Evolutionary conservation across 37 sponge, comb jelly and placozoan species (phyloP), one percentile per base, ranked within the genome.

Genomic region (Aphrocallistes beatrix): DNA sequence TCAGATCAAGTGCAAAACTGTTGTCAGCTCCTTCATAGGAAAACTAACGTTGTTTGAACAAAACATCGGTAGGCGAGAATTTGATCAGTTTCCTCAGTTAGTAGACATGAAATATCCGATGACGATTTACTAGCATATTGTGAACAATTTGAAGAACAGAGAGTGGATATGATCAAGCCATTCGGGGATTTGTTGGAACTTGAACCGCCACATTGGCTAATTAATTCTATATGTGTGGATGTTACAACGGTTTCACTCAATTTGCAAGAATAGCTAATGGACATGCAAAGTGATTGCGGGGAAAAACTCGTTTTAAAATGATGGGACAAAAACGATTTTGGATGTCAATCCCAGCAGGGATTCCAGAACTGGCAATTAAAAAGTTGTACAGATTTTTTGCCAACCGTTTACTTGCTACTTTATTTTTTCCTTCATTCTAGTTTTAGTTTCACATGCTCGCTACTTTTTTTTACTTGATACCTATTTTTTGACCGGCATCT

Each of bases 51-150:
- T 60, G 75, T 60, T 32, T 60, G n/a, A 60, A 60, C 75, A 32
- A 28, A 60, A 60, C n/a, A 60, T 60, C 75, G 34, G 75, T 28
- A 60, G 75, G n/a, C 8, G 75, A 60, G 75, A 60, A 60, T 60
- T 32, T 60, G 10, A 3, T 30, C 75, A 60, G 49, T 60, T 60
- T 60, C 75, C 75, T 60, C 3, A 60, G 28, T 60, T 28, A 60
- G 75, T 28, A 60, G 75, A 60, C 75, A 25, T 13, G 21, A 60
- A 60, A 60, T 60, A 25, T 60, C 75, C 10, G 75, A 60, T 60
- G 75, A 60, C 75, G 75, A 60, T 60, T 60, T 60, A 13, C 75
- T 60, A 60, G 75, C 75, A 60, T 60, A 60, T 60, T 60, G 75
- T 60, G 25, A 60, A 28, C 75, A 60, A 8, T 6, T 60, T 60